These are phyloP conservation scores for Melanostigma gelatinosum DNA, from an alignment of 2,113 vertebrate species.

Conservation along the genomic window DNA sequence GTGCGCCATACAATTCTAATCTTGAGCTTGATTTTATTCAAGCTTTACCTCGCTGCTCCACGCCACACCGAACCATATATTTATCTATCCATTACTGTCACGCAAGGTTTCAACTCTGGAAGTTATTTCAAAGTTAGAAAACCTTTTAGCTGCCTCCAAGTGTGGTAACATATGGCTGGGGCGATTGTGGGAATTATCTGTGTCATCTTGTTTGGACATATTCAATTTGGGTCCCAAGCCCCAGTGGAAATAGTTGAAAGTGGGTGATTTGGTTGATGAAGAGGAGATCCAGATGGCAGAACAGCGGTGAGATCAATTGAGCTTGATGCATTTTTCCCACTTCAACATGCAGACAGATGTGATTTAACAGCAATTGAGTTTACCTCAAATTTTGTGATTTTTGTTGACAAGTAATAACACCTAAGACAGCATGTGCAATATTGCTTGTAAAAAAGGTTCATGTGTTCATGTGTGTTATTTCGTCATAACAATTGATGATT, in stretches of 20 bases:
- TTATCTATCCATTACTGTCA: slow-evolving; percentile 51
- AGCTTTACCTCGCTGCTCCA: slow-evolving; percentile 2
- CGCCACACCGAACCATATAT: slow-evolving; percentile 31
- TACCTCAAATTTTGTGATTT: slow-evolving; percentile 57
- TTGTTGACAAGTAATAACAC: slow-evolving; percentile 68
- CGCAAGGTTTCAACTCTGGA: slow-evolving; percentile 75
- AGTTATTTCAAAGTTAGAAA: slow-evolving; percentile 85
- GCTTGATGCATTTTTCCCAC: slow-evolving; percentile 73
- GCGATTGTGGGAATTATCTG: slow-evolving; percentile 88
- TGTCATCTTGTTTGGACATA: slow-evolving; percentile 85
- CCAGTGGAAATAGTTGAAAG: slow-evolving; percentile 83
- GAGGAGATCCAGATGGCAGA: slow-evolving; percentile 80
- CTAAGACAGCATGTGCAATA: slow-evolving; percentile 35
- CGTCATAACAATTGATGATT: slow-evolving; percentile 2
- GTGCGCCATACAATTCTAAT: slow-evolving; percentile 23
- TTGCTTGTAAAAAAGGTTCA: slow-evolving; percentile 29
- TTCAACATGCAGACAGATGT: slow-evolving; percentile 76
- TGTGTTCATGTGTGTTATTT: slow-evolving; percentile 26
- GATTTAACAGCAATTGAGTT: slow-evolving; percentile 75
- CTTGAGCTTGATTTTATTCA: slow-evolving; percentile 25
- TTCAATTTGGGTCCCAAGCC: slow-evolving; percentile 88
- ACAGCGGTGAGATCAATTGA: slow-evolving; percentile 76
- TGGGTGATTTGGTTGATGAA: slow-evolving; percentile 79
- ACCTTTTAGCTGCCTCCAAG: slow-evolving; percentile 81
- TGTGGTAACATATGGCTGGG: slow-evolving; percentile 88